Conservation (phyloP, 1,140 invertebrate genomes). For the Drosophila fuyamai region DNA sequence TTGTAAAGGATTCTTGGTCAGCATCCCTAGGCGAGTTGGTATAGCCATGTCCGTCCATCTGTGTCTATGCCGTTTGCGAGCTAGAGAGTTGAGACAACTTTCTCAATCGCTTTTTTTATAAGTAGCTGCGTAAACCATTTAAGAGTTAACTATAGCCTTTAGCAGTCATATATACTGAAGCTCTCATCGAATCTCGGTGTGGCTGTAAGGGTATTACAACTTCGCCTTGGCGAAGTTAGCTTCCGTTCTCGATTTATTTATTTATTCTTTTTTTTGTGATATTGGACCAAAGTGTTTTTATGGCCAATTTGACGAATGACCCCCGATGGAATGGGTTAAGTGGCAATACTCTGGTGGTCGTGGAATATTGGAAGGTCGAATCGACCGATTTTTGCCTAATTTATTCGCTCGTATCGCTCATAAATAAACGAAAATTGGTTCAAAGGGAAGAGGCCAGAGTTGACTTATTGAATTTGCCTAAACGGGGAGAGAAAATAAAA, state of each 20-base stretch:
- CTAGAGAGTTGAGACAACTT: too few species aligned
- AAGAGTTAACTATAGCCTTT: too few species aligned
- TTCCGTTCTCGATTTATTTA: too few species aligned
- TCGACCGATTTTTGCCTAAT: slow-evolving; percentile 64
- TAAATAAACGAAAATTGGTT: slow-evolving; percentile 78
- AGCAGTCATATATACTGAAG: not conserved
- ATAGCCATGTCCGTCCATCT: too few species aligned
- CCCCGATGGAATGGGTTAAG: slow-evolving; percentile 70
- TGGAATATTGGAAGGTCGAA: slow-evolving; percentile 28
- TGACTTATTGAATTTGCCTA: slow-evolving; percentile 78
- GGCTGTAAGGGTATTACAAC: too few species aligned
- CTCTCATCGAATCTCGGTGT: too few species aligned
- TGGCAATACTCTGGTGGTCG: slow-evolving; percentile 20
- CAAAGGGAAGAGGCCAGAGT: slow-evolving; percentile 50
- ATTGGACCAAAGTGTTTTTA: slow-evolving; percentile 68
- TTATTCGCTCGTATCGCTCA: slow-evolving; percentile 78
- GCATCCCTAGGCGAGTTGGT: too few species aligned
- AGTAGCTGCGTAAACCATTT: too few species aligned
- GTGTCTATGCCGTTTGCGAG: too few species aligned
- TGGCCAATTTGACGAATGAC: slow-evolving; percentile 78
- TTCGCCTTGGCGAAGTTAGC: too few species aligned
- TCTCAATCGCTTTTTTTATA: too few species aligned
- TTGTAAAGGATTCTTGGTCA: too few species aligned
- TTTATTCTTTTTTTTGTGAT: slow-evolving; percentile 23
- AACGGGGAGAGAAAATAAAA: slow-evolving; percentile 6